Evolutionary conservation across 2,113 vertebrate species (phyloP), one percentile per base, ranked within the genome.

Genomic region (Abramis brama): DNA sequence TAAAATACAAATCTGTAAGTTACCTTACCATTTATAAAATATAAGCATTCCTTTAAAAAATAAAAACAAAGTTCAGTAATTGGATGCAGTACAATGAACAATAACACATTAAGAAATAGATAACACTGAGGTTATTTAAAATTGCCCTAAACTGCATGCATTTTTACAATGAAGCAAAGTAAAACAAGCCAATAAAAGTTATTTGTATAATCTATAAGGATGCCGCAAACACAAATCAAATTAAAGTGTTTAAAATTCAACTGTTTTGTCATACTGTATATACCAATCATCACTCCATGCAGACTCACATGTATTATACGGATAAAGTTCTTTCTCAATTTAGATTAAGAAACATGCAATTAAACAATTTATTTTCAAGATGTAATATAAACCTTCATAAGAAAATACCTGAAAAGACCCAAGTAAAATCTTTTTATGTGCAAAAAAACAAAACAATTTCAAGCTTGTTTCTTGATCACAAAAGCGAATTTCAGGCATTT

Each of bases 301-400:
- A 66, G 25, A 43, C 43, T 11, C 79, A 47, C 23, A 21, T 45
- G 13, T 66, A 25, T 80, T 30, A 64, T 27, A 9, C 57, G 23
- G 13, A 23, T 19, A 30, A 33, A 52, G 59, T 30, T 39, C 33
- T 39, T 43, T 60, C 6, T 15, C 33, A 4, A 45, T 60, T 60
- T 12, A 59, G 27, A 79, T 75, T 25, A 11, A 47, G 43, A 43
- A 79, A 13, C 57, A 80, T 62, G 78, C 78, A 79, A 2, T 39
- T 62, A 59, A 33, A 62, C 36, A 3, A 33, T 57, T 57, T 33
- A 11, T 57, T 13, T 78, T 78, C 19, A 55, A 55, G 7, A 73
- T 86, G 71, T 74, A 80, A 83, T 75, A 86, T 76, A 80, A 81
- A 76, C 66, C 57, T 81, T 86, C 77, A 86, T 80, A 45, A 80